phyloP scores from a whole-genome alignment of 1,140 invertebrate species.

The Holotrichia oblita region DNA sequence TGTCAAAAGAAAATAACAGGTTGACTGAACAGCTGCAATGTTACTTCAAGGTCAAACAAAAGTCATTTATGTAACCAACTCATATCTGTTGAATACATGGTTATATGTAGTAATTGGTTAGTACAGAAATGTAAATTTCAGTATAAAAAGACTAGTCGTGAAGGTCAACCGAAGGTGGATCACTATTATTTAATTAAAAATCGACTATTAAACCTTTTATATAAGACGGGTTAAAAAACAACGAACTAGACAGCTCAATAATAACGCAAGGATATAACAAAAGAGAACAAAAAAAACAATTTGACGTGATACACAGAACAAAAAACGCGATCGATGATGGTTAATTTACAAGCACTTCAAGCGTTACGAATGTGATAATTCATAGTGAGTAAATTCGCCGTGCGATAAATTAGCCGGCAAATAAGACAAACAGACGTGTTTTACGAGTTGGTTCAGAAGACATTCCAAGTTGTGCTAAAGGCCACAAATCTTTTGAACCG shows the following conservation, averaged over 20 bases:
- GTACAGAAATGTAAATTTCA: neutral
- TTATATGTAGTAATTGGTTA: neutral
- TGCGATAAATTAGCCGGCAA: slow-evolving; percentile 23
- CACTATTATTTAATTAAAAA: neutral
- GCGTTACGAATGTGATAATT: slow-evolving; percentile 17
- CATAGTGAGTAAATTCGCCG: slow-evolving; percentile 10
- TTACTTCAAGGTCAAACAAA: neutral
- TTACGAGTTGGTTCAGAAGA: slow-evolving; percentile 9
- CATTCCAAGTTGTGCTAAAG: neutral
- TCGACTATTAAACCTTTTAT: neutral
- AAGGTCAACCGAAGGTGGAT: neutral
- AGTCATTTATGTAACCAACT: no score
- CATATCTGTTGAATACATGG: neutral
- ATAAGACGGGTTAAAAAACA: no score
- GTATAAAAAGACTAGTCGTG: neutral
- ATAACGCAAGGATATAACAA: no score
- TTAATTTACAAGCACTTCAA: slow-evolving; percentile 1
- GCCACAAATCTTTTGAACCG: slow-evolving; percentile 38
- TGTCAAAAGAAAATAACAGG: neutral
- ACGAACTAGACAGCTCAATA: neutral
- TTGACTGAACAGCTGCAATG: neutral
- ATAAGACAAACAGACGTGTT: slow-evolving; percentile 20
- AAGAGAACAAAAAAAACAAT: no score
- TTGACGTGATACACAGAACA: neutral
- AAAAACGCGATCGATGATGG: neutral